phyloP scores from a whole-genome alignment of 2,797 vertebrate species.

The Tapirus indicus region DNA sequence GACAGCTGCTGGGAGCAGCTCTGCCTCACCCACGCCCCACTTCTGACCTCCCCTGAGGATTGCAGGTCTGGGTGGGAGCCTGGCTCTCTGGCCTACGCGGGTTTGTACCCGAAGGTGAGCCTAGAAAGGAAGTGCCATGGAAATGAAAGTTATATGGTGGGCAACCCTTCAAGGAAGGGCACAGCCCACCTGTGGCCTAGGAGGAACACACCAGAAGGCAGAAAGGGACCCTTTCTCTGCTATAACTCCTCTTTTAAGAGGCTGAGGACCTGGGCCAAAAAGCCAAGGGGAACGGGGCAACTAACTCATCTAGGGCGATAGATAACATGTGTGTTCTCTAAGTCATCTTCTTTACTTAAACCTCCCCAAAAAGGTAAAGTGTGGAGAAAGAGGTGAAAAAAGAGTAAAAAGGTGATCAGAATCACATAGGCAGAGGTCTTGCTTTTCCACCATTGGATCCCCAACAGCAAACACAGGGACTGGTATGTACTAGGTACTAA shows the following conservation, averaged over 20 bases:
- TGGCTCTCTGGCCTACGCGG: not conserved
- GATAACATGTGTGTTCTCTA: fast-evolving
- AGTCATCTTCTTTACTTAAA: not conserved
- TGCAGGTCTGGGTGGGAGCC: not conserved
- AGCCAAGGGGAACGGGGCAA: not conserved
- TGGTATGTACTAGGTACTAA: not conserved
- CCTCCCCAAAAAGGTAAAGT: not conserved
- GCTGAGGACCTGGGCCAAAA: not conserved
- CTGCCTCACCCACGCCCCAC: not conserved
- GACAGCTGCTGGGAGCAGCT: not conserved
- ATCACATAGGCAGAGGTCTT: not conserved
- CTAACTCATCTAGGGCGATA: not conserved
- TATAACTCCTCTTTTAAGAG: not conserved
- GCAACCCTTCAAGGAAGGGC: not conserved
- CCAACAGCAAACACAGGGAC: not conserved
- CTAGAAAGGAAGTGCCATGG: not conserved
- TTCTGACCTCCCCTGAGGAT: not conserved
- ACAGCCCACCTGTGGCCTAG: fast-evolving
- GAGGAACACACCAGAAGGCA: not conserved
- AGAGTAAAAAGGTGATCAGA: not conserved
- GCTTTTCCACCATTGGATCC: not conserved
- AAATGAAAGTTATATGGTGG: not conserved
- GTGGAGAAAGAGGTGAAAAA: not conserved
- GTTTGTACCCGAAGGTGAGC: not conserved
- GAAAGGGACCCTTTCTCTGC: not conserved